Conservation (phyloP, 2,888 invertebrate genomes). For the Adelognathus sp. region DNA sequence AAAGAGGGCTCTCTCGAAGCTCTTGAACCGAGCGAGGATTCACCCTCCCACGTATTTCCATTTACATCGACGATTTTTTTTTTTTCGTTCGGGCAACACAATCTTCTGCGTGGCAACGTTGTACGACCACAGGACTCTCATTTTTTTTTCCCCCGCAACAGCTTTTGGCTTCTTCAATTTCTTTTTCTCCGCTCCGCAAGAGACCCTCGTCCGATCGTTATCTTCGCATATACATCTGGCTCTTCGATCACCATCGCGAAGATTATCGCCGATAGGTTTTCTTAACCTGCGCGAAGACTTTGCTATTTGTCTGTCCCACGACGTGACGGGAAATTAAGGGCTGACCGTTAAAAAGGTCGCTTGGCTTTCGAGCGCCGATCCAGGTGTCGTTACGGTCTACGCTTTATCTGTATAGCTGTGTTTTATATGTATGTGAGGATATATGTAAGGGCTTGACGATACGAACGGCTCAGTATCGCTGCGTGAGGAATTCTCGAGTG, state of each 20-base stretch:
- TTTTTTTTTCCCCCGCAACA: background rate
- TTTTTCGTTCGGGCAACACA: slow-evolving; percentile 35
- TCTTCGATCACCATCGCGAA: slow-evolving; percentile 35
- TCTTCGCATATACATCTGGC: slow-evolving; percentile 13
- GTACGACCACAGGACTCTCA: slow-evolving; percentile 16
- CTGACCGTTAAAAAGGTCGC: background rate
- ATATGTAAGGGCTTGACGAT: too few relatives aligned
- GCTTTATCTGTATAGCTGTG: too few relatives aligned
- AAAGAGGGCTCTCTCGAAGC: background rate
- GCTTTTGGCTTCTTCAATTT: background rate
- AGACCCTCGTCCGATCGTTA: slow-evolving; percentile 35
- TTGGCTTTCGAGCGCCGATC: background rate
- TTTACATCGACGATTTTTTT: slow-evolving; percentile 44
- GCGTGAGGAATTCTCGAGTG: slow-evolving; percentile 3
- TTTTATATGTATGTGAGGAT: too few relatives aligned
- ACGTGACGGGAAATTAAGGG: background rate
- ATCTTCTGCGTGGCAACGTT: slow-evolving; percentile 33
- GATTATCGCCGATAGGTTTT: slow-evolving; percentile 40
- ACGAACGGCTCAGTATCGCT: background rate
- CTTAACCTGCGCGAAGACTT: background rate
- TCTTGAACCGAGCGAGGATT: slow-evolving; percentile 13
- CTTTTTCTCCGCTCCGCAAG: background rate
- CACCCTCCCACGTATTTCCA: slow-evolving; percentile 43
- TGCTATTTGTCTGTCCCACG: background rate
- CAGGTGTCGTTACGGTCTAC: background rate